Evolutionary conservation across 2,888 invertebrate species (phyloP).

Genomic region (Amphipoea lucens): DNA sequence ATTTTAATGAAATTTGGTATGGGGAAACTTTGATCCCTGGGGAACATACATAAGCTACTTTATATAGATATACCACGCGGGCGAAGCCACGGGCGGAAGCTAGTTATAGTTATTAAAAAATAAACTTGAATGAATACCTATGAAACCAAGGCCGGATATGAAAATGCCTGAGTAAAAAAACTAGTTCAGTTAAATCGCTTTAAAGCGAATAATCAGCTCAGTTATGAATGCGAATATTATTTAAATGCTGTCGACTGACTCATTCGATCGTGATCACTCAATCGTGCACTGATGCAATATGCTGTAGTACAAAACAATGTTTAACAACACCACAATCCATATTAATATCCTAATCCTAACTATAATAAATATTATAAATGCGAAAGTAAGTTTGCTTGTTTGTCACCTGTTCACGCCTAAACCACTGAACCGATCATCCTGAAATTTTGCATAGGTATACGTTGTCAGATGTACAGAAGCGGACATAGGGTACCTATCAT

Average conservation of each 20-base stretch:
- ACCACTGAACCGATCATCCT: no score
- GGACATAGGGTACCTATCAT: no score
- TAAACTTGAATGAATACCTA: no score
- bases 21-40: no score
- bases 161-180: conserved; percentile 11
- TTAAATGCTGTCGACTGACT: conserved; percentile 36
- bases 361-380: no score
- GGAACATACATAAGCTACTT: no score
- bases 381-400: no score
- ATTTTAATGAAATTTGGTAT: no score
- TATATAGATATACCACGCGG: not conserved
- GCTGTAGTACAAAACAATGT: conserved; percentile 37
- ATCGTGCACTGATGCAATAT: conserved; percentile 50
- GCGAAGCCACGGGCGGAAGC: not conserved
- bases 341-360: no score
- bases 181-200: conserved; percentile 7
- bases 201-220: conserved; percentile 17
- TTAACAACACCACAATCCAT: conserved; percentile 13
- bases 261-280: conserved; percentile 53
- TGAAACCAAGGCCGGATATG: not conserved
- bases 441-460: no score
- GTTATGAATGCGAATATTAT: conserved; percentile 41
- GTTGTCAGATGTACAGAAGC: no score
- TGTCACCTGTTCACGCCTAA: no score
- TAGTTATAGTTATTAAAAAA: conserved; percentile 6